Percentiles rank a stretch among this genome's conserved stretches.
These are phyloP conservation scores for Drosophila tripunctata DNA, from an alignment of 2,888 invertebrate genomes.

Conservation along the genomic window DNA sequence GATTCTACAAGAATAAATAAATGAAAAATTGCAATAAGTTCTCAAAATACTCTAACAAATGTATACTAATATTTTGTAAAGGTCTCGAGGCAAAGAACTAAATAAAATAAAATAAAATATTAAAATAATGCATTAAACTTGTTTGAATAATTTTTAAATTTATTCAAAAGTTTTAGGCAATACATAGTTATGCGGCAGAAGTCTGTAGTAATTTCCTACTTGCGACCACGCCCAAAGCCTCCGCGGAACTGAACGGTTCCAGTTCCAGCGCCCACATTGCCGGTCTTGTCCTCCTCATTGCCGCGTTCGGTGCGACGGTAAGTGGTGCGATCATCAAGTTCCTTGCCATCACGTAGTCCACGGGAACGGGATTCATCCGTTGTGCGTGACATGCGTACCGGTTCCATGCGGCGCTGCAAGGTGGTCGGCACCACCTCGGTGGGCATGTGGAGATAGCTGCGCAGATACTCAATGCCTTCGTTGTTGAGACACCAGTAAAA, in stretches of 20 bases:
- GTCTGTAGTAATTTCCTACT: not conserved
- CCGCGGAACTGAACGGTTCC: slow-evolving; percentile 27
- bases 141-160: not conserved
- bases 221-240: slow-evolving; percentile 25
- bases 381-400: slow-evolving; percentile 33
- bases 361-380: slow-evolving; percentile 18
- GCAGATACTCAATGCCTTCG: slow-evolving; percentile 37
- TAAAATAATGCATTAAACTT: not conserved
- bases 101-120: not conserved
- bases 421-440: slow-evolving; percentile 28
- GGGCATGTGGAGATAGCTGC: slow-evolving; percentile 26
- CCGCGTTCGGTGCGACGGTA: slow-evolving; percentile 33
- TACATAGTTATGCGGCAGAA: not conserved
- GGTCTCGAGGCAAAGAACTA: no score
- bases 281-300: slow-evolving; percentile 22
- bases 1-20: no score
- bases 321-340: slow-evolving; percentile 34
- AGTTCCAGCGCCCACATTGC: slow-evolving; percentile 35
- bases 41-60: no score
- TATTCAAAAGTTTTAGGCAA: slow-evolving; percentile 1
- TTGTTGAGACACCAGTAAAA: slow-evolving; percentile 45
- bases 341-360: slow-evolving; percentile 27
- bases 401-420: slow-evolving; percentile 39
- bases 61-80: no score
- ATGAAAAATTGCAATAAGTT: no score